Evolutionary conservation across 30 jellyfish, hydroid and myxozoan genomes (phyloP).

Genomic region (Chironex yamaguchii): DNA sequence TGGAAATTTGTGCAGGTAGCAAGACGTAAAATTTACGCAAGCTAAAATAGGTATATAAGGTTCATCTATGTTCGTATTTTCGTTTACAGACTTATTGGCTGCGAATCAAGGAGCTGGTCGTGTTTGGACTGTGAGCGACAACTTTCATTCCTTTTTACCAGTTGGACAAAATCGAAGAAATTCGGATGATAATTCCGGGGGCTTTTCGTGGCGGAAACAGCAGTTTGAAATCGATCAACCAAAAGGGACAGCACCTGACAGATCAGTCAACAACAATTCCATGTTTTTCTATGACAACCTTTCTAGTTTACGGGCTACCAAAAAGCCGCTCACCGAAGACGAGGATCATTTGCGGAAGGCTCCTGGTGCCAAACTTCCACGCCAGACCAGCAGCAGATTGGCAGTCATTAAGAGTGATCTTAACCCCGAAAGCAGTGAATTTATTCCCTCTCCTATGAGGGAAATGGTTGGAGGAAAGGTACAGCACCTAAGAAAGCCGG

Average conservation of each 20-base stretch:
- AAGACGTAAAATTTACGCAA: too few species aligned
- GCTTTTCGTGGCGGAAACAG: neutral
- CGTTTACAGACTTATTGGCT: too few species aligned
- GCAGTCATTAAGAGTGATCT: conserved; percentile 57
- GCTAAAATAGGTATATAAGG: too few species aligned
- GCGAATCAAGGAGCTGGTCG: neutral
- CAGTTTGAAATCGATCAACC: neutral
- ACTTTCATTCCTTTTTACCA: neutral
- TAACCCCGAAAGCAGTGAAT: conserved; percentile 96
- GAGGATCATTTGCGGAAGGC: conserved; percentile 60
- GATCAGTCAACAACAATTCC: conserved; percentile 79
- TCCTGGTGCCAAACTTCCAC: conserved; percentile 75
- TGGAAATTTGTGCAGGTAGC: too few species aligned
- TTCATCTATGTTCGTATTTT: too few species aligned
- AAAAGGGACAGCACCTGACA: neutral
- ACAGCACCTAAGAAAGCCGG: conserved; percentile 49
- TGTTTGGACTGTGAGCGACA: neutral
- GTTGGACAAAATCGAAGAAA: neutral
- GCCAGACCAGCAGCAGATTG: conserved; percentile 27
- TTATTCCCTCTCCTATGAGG: conserved; percentile 88
- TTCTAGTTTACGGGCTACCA: conserved; percentile 94
- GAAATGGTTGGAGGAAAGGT: conserved; percentile 73
- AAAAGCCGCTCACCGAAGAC: conserved; percentile 62
- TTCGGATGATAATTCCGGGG: neutral
- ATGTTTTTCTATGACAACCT: conserved; percentile 96